phyloP scores from a whole-genome alignment of 64 coral and sea anemone genomes.

The Porites australiensis region DNA sequence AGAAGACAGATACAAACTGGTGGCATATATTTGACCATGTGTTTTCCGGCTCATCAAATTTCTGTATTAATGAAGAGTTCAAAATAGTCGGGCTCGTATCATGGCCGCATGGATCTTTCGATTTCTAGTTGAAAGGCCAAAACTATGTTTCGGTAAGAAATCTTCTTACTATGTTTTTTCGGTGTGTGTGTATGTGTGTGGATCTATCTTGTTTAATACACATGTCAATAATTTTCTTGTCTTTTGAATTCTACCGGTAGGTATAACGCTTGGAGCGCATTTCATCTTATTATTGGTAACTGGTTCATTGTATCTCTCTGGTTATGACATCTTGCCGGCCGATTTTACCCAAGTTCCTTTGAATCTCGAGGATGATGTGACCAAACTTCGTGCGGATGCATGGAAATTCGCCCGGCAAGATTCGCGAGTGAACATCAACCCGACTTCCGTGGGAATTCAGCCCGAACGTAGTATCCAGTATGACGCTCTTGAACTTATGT shows the following conservation, averaged over 20 bases:
- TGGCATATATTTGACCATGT: constrained; percentile 6
- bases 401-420: constrained; percentile 92
- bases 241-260: constrained; percentile 38
- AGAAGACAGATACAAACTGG: not conserved
- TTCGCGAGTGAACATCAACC: constrained; percentile 74
- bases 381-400: constrained; percentile 91
- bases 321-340: constrained; percentile 89
- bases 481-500: constrained; percentile 85
- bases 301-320: constrained; percentile 66
- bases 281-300: constrained; percentile 50
- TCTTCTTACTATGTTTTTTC: not conserved
- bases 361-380: constrained; percentile 85
- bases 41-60: not conserved
- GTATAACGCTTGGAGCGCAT: constrained; percentile 54
- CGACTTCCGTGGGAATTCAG: constrained; percentile 73
- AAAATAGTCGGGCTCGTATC: not conserved
- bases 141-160: constrained; percentile 65
- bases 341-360: constrained; percentile 95
- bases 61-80: not conserved
- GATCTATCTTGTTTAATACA: not conserved
- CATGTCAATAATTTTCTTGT: not conserved
- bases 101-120: constrained; percentile 69
- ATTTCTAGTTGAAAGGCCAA: constrained; percentile 55
- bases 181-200: not conserved
- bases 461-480: constrained; percentile 75